Conservation (phyloP, 2,797 vertebrate genomes). For the Xenopus petersii region DNA sequence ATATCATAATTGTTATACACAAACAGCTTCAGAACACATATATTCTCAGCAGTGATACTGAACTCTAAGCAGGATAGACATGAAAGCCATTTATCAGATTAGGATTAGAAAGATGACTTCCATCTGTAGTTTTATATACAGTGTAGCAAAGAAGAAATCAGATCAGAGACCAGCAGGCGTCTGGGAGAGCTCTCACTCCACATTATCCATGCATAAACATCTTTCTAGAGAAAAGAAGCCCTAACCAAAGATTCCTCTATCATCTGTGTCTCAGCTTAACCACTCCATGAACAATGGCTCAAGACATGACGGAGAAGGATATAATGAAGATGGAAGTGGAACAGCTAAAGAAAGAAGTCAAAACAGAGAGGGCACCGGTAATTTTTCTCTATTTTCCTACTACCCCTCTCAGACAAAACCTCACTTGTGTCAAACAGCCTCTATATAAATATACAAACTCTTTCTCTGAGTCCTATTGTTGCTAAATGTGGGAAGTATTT, state of each 20-base stretch:
- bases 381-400: slow-evolving; percentile 1
- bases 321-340: slow-evolving; percentile 89
- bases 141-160: not conserved
- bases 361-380: slow-evolving; percentile 59
- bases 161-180: slow-evolving; percentile 9
- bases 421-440: too few relatives aligned
- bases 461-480: not conserved
- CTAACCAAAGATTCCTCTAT: not conserved
- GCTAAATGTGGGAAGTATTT: not conserved
- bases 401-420: not conserved
- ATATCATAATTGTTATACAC: too few relatives aligned
- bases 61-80: slow-evolving; percentile 41
- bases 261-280: not conserved
- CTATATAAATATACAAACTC: not conserved
- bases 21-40: too few relatives aligned
- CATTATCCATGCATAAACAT: not conserved
- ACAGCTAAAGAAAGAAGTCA: slow-evolving; percentile 88
- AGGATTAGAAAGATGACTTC: slow-evolving; percentile 39
- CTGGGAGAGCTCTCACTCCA: too few relatives aligned
- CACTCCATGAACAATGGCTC: slow-evolving; percentile 71
- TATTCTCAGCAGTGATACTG: not conserved
- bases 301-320: slow-evolving; percentile 93
- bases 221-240: not conserved
- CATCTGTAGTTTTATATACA: slow-evolving; percentile 38
- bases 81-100: slow-evolving; percentile 44